Percentiles rank a stretch among this genome's conserved stretches.
These are phyloP conservation scores for Hippocampus comes DNA, from an alignment of 2,113 vertebrate species.

Conservation along the genomic window DNA sequence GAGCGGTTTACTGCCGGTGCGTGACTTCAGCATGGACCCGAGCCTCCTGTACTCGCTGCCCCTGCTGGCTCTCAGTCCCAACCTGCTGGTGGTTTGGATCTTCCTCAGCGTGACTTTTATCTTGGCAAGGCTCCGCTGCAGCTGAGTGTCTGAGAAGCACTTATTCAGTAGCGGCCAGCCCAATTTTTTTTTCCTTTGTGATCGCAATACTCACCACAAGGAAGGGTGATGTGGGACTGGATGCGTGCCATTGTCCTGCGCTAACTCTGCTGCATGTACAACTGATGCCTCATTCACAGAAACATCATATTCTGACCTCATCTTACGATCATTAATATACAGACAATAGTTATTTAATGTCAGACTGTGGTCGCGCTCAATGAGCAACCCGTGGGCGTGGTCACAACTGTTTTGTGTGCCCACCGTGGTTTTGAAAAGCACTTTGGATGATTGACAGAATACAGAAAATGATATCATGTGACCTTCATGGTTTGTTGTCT, in stretches of 20 bases:
- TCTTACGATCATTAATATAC: neutral
- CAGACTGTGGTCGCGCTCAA: neutral
- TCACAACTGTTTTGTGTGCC: neutral
- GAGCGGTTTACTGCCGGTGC: slow-evolving; percentile 94
- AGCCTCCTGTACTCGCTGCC: slow-evolving; percentile 97
- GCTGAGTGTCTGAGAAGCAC: slow-evolving; percentile 68
- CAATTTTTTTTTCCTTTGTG: neutral
- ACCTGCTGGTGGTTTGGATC: slow-evolving; percentile 97
- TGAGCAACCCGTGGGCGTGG: neutral
- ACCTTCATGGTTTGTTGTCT: neutral
- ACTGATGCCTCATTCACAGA: neutral
- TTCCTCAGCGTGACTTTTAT: slow-evolving; percentile 94
- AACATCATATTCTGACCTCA: neutral
- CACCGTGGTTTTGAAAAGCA: neutral
- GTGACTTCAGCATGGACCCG: slow-evolving; percentile 94
- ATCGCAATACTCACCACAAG: neutral
- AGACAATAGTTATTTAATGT: neutral
- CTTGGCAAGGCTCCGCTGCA: slow-evolving; percentile 94
- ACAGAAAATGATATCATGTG: neutral
- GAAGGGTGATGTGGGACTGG: slow-evolving; percentile 16
- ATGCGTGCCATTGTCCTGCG: slow-evolving; percentile 39
- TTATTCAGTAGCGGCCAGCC: too few species aligned
- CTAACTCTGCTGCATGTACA: slow-evolving; percentile 15
- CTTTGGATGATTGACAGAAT: slow-evolving; percentile 3
- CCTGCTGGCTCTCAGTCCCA: slow-evolving; percentile 93